phyloP scores from a whole-genome alignment of 2,797 vertebrate species.

The Hypotaenidia okinawae region DNA sequence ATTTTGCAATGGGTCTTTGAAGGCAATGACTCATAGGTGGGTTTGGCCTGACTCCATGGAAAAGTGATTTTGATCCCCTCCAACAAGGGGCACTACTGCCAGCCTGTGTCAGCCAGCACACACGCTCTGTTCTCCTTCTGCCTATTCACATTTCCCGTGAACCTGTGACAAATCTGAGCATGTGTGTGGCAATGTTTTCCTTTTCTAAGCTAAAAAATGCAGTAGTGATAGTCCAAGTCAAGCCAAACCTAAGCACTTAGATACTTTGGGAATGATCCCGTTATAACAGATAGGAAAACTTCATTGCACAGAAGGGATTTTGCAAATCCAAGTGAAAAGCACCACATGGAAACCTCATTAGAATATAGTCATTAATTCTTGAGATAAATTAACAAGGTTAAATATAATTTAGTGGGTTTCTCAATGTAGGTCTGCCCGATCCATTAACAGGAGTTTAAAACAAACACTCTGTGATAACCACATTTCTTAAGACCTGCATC shows the following conservation, averaged over 20 bases:
- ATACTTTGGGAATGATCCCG: conserved; percentile 16
- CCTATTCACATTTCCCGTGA: background rate
- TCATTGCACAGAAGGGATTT: conserved; percentile 4
- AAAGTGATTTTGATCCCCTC: conserved; percentile 37
- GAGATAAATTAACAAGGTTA: conserved; percentile 44
- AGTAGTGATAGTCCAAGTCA: background rate
- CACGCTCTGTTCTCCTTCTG: background rate
- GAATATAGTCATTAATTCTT: conserved; percentile 25
- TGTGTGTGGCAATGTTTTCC: conserved; percentile 61
- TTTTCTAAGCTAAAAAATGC: conserved; percentile 42
- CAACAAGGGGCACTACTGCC: background rate
- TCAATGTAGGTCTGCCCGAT: background rate
- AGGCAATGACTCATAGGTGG: conserved; percentile 23
- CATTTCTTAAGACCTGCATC: conserved; percentile 17
- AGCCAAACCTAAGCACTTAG: conserved; percentile 26
- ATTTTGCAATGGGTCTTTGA: conserved; percentile 35
- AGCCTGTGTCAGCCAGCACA: conserved; percentile 18
- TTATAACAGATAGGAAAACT: conserved; percentile 38
- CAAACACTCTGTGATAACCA: background rate
- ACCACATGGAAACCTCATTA: conserved; percentile 18
- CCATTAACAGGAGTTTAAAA: conserved; percentile 49
- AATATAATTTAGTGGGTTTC: conserved; percentile 12
- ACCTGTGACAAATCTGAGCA: conserved; percentile 29
- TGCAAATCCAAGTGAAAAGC: conserved; percentile 21
- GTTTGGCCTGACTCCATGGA: conserved; percentile 36